A percentile compares a stretch with the other conserved stretches of the same genome.
Conservation (phyloP, 2,113 vertebrate species). For the Penelope pileata region DNA sequence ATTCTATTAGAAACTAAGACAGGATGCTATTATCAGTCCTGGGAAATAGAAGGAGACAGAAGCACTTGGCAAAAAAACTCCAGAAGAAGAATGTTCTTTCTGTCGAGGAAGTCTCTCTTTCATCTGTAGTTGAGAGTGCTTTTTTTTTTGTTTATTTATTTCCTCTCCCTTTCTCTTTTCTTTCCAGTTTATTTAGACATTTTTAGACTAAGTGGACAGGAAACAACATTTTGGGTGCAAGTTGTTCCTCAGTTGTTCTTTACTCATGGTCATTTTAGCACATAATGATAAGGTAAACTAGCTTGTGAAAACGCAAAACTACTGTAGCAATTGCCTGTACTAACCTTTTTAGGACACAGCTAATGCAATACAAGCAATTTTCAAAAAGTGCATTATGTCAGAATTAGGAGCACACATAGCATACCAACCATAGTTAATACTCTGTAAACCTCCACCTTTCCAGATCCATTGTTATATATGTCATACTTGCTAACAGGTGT, state of each 20-base stretch:
- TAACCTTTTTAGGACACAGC: neutral
- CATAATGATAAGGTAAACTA: neutral
- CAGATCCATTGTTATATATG: neutral
- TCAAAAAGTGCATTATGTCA: neutral
- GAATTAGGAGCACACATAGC: neutral
- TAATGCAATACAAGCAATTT: neutral
- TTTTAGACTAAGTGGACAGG: neutral
- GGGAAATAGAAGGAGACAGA: neutral
- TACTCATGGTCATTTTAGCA: neutral
- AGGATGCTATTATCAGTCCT: neutral
- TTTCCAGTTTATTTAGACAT: neutral
- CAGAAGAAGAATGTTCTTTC: neutral
- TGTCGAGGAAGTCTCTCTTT: neutral
- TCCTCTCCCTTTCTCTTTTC: neutral
- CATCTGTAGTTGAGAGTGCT: neutral
- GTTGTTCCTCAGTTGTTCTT: neutral
- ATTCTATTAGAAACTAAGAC: no score
- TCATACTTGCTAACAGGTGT: neutral
- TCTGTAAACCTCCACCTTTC: neutral
- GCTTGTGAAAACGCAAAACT: neutral
- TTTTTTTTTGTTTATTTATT: neutral
- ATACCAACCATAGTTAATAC: neutral
- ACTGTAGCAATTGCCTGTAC: neutral
- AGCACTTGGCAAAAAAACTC: neutral
- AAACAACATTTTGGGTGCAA: neutral